Evolutionary conservation across 2,797 vertebrate genomes (phyloP).

Genomic region (Echiichthys vipera): DNA sequence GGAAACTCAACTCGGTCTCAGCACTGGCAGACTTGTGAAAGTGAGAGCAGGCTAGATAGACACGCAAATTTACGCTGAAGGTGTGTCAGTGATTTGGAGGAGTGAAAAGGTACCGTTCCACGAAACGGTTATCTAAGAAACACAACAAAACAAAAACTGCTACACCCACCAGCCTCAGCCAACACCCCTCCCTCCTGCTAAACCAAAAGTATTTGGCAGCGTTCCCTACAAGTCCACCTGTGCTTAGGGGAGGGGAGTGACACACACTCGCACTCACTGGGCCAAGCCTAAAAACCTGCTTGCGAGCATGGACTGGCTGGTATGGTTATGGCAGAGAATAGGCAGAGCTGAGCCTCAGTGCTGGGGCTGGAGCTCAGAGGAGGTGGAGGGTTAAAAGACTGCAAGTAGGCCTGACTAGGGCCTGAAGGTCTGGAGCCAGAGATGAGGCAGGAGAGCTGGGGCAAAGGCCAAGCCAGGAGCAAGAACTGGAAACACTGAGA

Average conservation of each 20-base stretch:
- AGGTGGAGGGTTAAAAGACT: background rate
- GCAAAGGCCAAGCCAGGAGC: slow-evolving; percentile 30
- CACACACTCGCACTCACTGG: slow-evolving; percentile 66
- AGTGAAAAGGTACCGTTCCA: slow-evolving; percentile 90
- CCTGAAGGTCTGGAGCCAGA: slow-evolving; percentile 27
- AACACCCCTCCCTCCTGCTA: slow-evolving; percentile 89
- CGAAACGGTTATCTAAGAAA: slow-evolving; percentile 88
- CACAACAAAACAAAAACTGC: slow-evolving; percentile 85
- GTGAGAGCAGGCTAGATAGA: slow-evolving; percentile 76
- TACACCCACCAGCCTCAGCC: slow-evolving; percentile 88
- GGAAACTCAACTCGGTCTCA: slow-evolving; percentile 79
- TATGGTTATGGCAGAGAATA: slow-evolving; percentile 40
- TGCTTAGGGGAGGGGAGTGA: slow-evolving; percentile 86
- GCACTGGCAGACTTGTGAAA: slow-evolving; percentile 81
- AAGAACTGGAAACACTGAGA: slow-evolving; percentile 18
- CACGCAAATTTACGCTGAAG: slow-evolving; percentile 84
- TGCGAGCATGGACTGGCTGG: slow-evolving; percentile 43
- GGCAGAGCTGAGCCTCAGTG: slow-evolving; percentile 14
- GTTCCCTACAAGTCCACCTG: slow-evolving; percentile 94
- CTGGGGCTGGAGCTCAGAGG: slow-evolving; percentile 21
- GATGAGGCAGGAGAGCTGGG: background rate
- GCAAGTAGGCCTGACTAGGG: slow-evolving; percentile 2
- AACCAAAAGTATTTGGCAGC: slow-evolving; percentile 97
- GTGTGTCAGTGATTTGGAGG: slow-evolving; percentile 92
- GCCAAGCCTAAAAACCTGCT: slow-evolving; percentile 78